These are phyloP conservation scores for Hirudinaria manillensis DNA, from an alignment of 2,888 invertebrate genomes.

Conservation along the genomic window DNA sequence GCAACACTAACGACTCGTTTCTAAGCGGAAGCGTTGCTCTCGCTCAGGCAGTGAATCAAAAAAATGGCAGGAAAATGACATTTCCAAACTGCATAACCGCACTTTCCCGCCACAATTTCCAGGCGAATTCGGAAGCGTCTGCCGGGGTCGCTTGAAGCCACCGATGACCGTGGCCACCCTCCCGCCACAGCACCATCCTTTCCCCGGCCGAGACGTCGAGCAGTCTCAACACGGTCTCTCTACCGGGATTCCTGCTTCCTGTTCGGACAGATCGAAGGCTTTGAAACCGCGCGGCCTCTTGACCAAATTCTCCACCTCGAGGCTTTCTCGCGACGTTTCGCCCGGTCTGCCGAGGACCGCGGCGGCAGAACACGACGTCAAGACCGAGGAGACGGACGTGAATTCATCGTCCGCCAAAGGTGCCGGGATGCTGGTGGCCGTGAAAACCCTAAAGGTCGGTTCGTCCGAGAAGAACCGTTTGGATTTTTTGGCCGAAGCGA, in stretches of 20 bases:
- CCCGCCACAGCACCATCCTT: background rate
- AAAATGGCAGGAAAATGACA: too few relatives aligned
- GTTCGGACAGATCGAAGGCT: too few relatives aligned
- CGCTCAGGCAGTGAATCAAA: too few relatives aligned
- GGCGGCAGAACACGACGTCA: background rate
- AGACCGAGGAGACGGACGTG: background rate
- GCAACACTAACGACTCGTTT: too few relatives aligned
- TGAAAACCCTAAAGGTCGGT: conserved; percentile 82
- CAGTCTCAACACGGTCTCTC: background rate
- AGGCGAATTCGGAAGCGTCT: conserved; percentile 97
- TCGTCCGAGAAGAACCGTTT: conserved; percentile 87
- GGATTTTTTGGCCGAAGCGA: conserved; percentile 96
- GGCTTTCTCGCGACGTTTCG: too few relatives aligned
- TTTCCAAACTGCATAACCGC: background rate
- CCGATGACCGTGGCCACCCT: background rate
- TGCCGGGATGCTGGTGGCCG: conserved; percentile 66
- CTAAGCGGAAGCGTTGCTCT: too few relatives aligned
- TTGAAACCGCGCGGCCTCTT: too few relatives aligned
- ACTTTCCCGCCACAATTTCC: background rate
- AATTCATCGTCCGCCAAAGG: background rate
- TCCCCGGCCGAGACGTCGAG: background rate
- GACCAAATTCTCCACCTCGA: too few relatives aligned
- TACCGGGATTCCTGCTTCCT: too few relatives aligned
- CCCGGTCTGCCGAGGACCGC: too few relatives aligned
- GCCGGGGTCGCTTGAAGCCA: conserved; percentile 65